Evolutionary conservation across 2,797 vertebrate species (phyloP).

Genomic region (Todus mexicanus): DNA sequence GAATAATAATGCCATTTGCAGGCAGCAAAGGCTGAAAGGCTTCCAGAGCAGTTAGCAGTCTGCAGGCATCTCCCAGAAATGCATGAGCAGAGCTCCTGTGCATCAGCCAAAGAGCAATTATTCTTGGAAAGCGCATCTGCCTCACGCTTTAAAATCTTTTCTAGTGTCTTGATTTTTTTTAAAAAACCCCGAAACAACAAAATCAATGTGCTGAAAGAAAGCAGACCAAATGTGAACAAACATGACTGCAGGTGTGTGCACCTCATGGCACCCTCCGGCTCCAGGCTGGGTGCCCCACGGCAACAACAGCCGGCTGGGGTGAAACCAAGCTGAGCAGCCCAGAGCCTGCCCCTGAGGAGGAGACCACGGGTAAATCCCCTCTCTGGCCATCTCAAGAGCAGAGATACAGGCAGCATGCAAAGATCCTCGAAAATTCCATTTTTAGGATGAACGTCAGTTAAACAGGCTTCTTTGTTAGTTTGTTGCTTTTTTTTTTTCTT

Average conservation of each 20-base stretch:
- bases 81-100: conserved; percentile 58
- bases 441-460: not conserved
- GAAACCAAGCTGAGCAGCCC: not conserved
- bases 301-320: not conserved
- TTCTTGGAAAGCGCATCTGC: conserved; percentile 55
- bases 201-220: not conserved
- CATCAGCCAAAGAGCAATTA: conserved; percentile 60
- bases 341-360: not conserved
- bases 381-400: not conserved
- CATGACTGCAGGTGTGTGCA: not conserved
- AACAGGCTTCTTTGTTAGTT: not conserved
- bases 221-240: not conserved
- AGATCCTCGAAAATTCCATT: not conserved
- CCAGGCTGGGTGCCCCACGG: not conserved
- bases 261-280: not conserved
- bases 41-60: conserved; percentile 66
- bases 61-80: conserved; percentile 61
- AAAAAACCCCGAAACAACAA: not conserved
- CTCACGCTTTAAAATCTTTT: conserved; percentile 6
- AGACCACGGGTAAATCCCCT: not conserved
- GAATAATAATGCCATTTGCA: conserved; percentile 65
- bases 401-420: not conserved
- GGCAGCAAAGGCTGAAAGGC: conserved; percentile 57
- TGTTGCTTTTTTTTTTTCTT: not conserved
- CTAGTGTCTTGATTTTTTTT: not conserved